These are phyloP conservation scores for Amazona ochrocephala DNA, from an alignment of 2,797 vertebrate species.

Conservation along the genomic window DNA sequence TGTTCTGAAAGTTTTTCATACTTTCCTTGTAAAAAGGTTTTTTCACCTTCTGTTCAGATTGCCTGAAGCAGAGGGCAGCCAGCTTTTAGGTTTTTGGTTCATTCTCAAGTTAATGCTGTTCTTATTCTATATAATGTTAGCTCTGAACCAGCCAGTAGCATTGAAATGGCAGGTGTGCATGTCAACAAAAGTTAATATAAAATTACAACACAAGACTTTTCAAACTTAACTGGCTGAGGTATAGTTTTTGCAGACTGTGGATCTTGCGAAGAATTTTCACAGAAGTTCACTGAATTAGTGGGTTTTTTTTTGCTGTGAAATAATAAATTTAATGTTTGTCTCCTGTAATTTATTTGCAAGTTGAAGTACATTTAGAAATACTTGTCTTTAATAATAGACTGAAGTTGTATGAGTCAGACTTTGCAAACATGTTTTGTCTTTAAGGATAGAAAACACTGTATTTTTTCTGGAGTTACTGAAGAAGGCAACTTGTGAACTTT, in stretches of 20 bases:
- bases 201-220: background rate
- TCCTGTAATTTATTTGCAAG: background rate
- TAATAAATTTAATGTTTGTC: background rate
- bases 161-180: background rate
- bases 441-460: background rate
- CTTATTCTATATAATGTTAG: background rate
- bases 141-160: background rate
- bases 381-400: background rate
- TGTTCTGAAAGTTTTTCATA: background rate
- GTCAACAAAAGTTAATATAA: conserved; percentile 7
- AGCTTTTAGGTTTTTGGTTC: background rate
- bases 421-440: background rate
- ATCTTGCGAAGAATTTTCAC: background rate
- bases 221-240: background rate
- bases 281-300: background rate
- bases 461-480: conserved; percentile 5
- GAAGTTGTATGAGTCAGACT: background rate
- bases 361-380: background rate
- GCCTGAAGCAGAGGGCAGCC: background rate
- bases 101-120: background rate
- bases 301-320: background rate
- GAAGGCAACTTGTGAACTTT: background rate
- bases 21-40: background rate
- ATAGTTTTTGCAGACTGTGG: background rate
- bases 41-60: background rate